phyloP scores from a whole-genome alignment of 2,113 vertebrate genomes.

The Festucalex cinctus region DNA sequence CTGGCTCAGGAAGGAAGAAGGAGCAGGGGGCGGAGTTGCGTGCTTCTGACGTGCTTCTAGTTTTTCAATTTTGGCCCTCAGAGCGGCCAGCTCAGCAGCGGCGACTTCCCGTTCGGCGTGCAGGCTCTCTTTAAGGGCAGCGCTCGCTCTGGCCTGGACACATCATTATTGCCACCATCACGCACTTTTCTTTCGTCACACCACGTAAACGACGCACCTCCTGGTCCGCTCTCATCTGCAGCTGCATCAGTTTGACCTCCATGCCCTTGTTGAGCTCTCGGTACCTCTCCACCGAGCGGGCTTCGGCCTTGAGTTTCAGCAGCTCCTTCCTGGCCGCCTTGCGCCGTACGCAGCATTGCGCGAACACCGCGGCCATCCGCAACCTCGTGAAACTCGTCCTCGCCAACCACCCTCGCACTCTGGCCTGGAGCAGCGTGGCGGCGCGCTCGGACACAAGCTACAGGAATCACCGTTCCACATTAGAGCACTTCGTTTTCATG shows the following conservation, averaged over 20 bases:
- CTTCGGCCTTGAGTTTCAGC: slow-evolving; percentile 63
- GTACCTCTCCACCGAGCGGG: slow-evolving; percentile 64
- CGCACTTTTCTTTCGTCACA: too few species aligned
- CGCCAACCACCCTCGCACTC: slow-evolving; percentile 73
- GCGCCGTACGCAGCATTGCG: slow-evolving; percentile 76
- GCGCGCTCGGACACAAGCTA: slow-evolving; percentile 65
- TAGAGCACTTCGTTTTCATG: neutral
- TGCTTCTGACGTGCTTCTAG: slow-evolving; percentile 38
- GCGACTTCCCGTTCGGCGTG: slow-evolving; percentile 45
- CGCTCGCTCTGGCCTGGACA: slow-evolving; percentile 65
- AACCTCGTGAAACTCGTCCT: slow-evolving; percentile 42
- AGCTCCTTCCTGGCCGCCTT: slow-evolving; percentile 61
- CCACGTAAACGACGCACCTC: slow-evolving; percentile 57
- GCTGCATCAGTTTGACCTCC: slow-evolving; percentile 78
- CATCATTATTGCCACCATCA: neutral
- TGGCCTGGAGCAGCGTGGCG: slow-evolving; percentile 62
- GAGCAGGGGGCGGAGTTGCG: slow-evolving; percentile 2
- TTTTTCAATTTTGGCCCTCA: slow-evolving; percentile 48
- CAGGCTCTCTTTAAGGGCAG: slow-evolving; percentile 64
- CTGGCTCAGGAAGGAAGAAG: slow-evolving; percentile 28
- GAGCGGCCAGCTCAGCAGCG: slow-evolving; percentile 51
- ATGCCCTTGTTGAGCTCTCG: slow-evolving; percentile 75
- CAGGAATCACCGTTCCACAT: neutral
- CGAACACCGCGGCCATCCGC: slow-evolving; percentile 47
- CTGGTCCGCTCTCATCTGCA: slow-evolving; percentile 73